Conservation (phyloP, 1,140 invertebrate species). For the Pseudachorutes palmiensis region DNA sequence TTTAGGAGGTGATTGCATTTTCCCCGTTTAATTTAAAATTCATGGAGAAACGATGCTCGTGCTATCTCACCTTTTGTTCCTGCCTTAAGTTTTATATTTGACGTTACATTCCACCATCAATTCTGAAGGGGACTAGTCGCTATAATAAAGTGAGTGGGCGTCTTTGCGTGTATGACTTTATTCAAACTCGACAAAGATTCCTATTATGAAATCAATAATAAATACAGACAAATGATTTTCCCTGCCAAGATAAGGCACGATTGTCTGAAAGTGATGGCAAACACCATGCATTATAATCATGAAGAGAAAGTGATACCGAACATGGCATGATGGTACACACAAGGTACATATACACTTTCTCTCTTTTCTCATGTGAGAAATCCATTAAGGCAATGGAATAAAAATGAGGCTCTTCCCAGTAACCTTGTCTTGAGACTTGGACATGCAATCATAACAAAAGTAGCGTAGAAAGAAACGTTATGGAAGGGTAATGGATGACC, state of each 20-base stretch:
- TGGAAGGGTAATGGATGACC: too few species aligned
- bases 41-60: too few species aligned
- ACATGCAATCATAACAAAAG: not conserved
- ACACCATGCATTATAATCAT: not conserved
- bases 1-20: too few species aligned
- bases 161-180: too few species aligned
- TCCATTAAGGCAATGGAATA: conserved; percentile 25
- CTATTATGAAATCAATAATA: not conserved
- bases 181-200: too few species aligned
- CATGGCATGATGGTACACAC: not conserved
- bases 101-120: too few species aligned
- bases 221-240: not conserved
- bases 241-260: conserved; percentile 3
- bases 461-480: not conserved
- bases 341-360: not conserved
- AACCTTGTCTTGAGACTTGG: not conserved
- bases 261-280: not conserved
- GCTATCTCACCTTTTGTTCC: too few species aligned
- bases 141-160: too few species aligned
- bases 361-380: conserved; percentile 23
- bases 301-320: conserved; percentile 8
- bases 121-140: too few species aligned
- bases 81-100: too few species aligned
- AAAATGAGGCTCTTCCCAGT: conserved; percentile 22
- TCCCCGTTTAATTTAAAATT: too few species aligned